These are phyloP conservation scores for Lathronympha strigana DNA, from an alignment of 2,888 invertebrate species.

Conservation along the genomic window DNA sequence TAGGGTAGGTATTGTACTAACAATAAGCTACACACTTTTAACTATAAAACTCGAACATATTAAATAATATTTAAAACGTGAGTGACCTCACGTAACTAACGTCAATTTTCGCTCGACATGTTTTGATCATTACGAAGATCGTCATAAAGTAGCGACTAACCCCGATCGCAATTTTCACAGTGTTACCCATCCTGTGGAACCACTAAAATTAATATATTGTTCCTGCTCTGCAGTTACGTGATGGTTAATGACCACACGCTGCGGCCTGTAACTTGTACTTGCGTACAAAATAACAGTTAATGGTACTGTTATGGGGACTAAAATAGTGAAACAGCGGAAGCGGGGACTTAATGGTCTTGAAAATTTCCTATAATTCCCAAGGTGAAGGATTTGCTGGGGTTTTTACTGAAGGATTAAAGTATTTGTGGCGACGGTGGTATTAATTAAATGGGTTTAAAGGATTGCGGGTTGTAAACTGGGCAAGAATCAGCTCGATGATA, in stretches of 20 bases:
- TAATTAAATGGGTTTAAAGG: constrained; percentile 20
- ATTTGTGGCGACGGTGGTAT: constrained; percentile 27
- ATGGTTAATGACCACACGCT: background rate
- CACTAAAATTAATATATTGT: no score
- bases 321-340: constrained; percentile 36
- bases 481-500: background rate
- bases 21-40: no score
- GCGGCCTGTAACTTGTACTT: background rate
- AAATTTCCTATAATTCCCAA: constrained; percentile 31
- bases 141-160: no score
- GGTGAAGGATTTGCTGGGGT: constrained; percentile 32
- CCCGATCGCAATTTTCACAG: no score
- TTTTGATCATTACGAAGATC: no score
- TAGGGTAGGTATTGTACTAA: no score
- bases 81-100: no score
- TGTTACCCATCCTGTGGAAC: no score
- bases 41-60: no score
- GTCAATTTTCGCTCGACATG: no score
- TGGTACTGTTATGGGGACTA: constrained; percentile 34
- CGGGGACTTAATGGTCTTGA: constrained; percentile 24
- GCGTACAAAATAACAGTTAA: constrained; percentile 36
- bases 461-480: background rate
- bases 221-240: no score
- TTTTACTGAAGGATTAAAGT: constrained; percentile 36
- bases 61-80: no score